Evolutionary conservation across 2,797 vertebrate species (phyloP).

Genomic region (Lagorchestes hirsutus): DNA sequence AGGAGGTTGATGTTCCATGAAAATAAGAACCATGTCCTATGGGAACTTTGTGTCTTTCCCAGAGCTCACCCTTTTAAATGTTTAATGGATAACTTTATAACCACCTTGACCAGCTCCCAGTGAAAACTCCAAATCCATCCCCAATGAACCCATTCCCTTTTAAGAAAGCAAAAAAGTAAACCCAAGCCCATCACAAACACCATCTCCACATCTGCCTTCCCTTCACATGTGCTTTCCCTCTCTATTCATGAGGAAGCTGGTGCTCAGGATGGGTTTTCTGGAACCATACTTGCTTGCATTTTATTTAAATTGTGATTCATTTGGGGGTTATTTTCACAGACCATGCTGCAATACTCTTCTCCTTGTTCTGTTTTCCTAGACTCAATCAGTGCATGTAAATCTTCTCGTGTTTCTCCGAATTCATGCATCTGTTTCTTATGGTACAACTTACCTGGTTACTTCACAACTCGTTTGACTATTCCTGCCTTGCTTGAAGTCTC

Average conservation of each 20-base stretch:
- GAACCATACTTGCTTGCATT: not conserved
- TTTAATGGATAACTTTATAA: not conserved
- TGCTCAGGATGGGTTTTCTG: not conserved
- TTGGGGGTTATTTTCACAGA: not conserved
- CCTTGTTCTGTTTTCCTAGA: not conserved
- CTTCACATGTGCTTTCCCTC: not conserved
- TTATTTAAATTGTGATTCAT: not conserved
- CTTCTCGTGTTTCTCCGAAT: not conserved
- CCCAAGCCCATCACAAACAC: not conserved
- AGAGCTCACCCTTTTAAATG: not conserved
- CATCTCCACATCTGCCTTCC: not conserved
- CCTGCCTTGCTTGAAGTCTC: not conserved
- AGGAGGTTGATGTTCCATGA: not conserved
- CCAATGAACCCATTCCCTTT: not conserved
- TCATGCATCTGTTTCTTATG: not conserved
- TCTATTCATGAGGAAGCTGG: not conserved
- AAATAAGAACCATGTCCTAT: not conserved
- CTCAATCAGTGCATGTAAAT: not conserved
- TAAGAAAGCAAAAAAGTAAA: not conserved
- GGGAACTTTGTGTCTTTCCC: not conserved
- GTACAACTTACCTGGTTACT: not conserved
- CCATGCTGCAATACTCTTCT: not conserved
- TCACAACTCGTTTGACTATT: not conserved
- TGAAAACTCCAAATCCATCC: not conserved
- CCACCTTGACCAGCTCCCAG: not conserved